Percentiles rank a stretch among this genome's conserved stretches.
These are phyloP conservation scores for Macrosteles quadrilineatus DNA, from an alignment of 1,140 invertebrate species.

Conservation along the genomic window DNA sequence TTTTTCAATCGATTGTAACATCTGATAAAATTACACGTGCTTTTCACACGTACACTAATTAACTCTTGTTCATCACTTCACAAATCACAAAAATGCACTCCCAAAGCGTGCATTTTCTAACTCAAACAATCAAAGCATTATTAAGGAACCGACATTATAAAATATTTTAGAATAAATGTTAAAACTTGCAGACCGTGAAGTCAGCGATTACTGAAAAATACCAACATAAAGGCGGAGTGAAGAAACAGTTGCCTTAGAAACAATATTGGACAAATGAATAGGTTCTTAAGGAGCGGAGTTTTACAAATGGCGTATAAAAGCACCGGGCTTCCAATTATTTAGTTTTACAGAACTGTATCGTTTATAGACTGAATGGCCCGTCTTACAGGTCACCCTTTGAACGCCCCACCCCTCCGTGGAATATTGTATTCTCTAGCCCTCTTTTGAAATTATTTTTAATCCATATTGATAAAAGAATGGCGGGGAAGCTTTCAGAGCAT, in stretches of 20 bases:
- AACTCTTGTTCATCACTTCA: no score
- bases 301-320: neutral
- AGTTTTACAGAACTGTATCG: slow-evolving; percentile 23
- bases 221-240: no score
- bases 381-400: slow-evolving; percentile 8
- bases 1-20: no score
- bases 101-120: no score
- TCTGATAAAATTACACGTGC: no score
- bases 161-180: no score
- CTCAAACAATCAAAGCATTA: no score
- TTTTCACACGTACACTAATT: no score
- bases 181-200: no score
- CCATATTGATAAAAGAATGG: slow-evolving; percentile 29
- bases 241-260: neutral
- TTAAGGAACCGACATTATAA: no score
- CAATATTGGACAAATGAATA: slow-evolving; percentile 7
- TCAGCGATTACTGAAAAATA: no score
- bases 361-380: slow-evolving; percentile 7
- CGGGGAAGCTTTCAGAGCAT: neutral
- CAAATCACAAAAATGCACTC: no score
- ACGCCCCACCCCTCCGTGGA: neutral
- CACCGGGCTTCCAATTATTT: slow-evolving; percentile 9
- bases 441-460: slow-evolving; percentile 30
- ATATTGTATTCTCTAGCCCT: slow-evolving; percentile 24
- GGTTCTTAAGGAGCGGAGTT: neutral